phyloP scores from a whole-genome alignment of 2,888 invertebrate species.

The Craniophora ligustri region DNA sequence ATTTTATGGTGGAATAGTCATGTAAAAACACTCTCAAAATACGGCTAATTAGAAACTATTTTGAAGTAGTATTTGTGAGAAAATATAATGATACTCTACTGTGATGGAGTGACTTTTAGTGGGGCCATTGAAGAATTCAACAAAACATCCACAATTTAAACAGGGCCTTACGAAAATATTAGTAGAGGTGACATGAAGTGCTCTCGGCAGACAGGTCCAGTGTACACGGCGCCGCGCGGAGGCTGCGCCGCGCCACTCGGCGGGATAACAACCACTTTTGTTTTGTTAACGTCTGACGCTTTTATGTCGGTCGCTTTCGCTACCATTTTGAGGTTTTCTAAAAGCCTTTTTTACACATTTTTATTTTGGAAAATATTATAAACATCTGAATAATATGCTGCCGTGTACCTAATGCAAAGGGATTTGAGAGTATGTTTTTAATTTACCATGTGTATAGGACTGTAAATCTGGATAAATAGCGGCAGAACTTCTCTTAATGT shows the following conservation, averaged over 20 bases:
- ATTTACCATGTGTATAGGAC: no score
- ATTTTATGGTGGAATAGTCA: no score
- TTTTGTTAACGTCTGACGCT: conserved; percentile 1
- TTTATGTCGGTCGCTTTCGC: conserved; percentile 8
- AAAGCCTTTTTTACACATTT: background rate
- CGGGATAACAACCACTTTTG: conserved; percentile 13
- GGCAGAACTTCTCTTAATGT: no score
- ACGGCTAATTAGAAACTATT: background rate
- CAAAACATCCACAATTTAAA: conserved; percentile 7
- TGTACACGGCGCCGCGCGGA: conserved; percentile 28
- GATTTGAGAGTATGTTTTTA: no score
- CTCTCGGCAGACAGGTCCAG: conserved; percentile 13
- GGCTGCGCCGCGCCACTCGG: conserved; percentile 15
- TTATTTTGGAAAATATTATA: background rate
- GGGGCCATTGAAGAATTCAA: conserved; percentile 13
- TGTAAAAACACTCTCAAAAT: no score
- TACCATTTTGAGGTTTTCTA: background rate
- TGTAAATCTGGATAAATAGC: no score
- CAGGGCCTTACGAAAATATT: conserved; percentile 23
- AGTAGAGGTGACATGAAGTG: conserved; percentile 15
- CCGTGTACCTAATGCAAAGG: no score
- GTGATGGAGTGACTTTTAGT: conserved; percentile 2
- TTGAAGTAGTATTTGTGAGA: background rate
- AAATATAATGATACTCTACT: background rate
- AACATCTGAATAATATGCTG: no score